Percentiles rank a stretch among this genome's conserved stretches.
phyloP scores from a whole-genome alignment of 2,113 vertebrate species.

The Dunckerocampus dactyliophorus region DNA sequence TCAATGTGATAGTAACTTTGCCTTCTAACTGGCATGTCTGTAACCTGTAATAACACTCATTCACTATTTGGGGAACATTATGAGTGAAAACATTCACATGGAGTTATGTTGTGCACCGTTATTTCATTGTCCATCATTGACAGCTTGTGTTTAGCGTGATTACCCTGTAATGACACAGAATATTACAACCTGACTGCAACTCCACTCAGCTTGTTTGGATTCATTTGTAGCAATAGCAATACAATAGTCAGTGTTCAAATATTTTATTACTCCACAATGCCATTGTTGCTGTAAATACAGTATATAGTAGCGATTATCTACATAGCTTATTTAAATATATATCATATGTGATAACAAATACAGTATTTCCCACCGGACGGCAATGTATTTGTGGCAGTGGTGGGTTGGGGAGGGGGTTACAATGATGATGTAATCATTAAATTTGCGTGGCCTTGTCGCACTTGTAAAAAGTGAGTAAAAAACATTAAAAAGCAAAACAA shows the following conservation, averaged over 20 bases:
- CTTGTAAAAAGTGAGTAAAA: no score
- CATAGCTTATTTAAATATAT: not conserved
- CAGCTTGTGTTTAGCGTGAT: not conserved
- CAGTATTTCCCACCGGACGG: no score
- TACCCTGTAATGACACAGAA: not conserved
- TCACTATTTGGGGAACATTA: conserved; percentile 11
- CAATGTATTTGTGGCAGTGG: no score
- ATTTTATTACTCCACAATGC: conserved; percentile 21
- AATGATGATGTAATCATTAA: no score
- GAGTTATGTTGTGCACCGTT: not conserved
- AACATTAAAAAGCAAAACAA: no score
- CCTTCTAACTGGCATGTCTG: conserved; percentile 67
- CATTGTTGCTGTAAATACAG: conserved; percentile 51
- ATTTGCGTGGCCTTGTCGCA: no score
- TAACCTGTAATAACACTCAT: conserved; percentile 43
- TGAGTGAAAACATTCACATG: not conserved
- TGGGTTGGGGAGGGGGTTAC: no score
- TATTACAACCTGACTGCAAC: conserved; percentile 4
- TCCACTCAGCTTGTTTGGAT: not conserved
- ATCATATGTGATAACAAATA: not conserved
- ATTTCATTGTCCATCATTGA: not conserved
- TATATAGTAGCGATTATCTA: conserved; percentile 1
- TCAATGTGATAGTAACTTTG: conserved; percentile 69
- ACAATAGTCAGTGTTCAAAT: not conserved
- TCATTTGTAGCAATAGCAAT: not conserved